These are phyloP conservation scores for Macrosteles quadrilineatus DNA, from an alignment of 1,140 invertebrate genomes.

Conservation along the genomic window DNA sequence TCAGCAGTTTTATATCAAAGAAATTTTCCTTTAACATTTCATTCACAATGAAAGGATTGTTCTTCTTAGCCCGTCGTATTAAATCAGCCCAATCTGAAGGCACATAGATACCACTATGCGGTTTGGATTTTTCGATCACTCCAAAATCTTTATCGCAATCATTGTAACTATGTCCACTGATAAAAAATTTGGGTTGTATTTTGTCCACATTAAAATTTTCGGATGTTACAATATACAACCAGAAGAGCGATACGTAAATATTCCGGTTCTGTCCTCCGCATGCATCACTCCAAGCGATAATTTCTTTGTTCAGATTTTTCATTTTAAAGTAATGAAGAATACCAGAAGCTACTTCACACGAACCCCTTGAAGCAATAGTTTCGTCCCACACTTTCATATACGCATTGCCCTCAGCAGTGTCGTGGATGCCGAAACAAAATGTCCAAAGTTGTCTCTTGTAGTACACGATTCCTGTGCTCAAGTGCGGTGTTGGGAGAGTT, in stretches of 20 bases:
- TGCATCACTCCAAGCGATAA: background rate
- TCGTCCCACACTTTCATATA: slow-evolving; percentile 43
- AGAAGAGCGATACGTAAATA: background rate
- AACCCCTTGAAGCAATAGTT: slow-evolving; percentile 43
- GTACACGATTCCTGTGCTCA: slow-evolving; percentile 10
- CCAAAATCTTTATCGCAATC: background rate
- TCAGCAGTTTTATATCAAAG: background rate
- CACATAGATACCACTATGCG: background rate
- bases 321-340: slow-evolving; percentile 27
- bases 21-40: background rate
- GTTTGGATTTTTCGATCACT: background rate
- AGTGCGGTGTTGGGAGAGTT: background rate
- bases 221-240: background rate
- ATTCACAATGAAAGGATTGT: background rate
- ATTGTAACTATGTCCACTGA: background rate
- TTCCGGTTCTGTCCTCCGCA: too few species aligned
- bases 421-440: slow-evolving; percentile 20
- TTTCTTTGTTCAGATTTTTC: slow-evolving; percentile 3
- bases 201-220: background rate
- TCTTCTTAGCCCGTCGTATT: background rate
- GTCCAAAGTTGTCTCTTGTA: slow-evolving; percentile 26
- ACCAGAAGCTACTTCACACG: slow-evolving; percentile 42
- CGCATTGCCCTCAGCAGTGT: background rate
- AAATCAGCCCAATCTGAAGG: background rate
- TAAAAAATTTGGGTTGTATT: background rate